Evolutionary conservation across 64 coral and sea anemone species (phyloP).

Genomic region (Pachyseris speciosa): DNA sequence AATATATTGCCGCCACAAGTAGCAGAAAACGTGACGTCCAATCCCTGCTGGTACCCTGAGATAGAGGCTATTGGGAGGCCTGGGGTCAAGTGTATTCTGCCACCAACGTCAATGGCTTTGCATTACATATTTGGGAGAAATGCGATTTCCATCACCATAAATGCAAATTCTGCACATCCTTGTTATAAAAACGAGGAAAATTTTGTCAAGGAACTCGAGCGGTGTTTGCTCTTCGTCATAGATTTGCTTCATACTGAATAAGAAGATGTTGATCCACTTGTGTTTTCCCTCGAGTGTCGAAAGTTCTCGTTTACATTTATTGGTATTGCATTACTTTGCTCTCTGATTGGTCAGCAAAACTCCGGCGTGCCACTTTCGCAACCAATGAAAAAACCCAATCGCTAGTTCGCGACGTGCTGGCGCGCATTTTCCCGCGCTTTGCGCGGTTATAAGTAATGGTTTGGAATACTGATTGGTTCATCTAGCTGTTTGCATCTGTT

Average conservation of each 20-base stretch:
- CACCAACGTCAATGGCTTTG: conserved; percentile 59
- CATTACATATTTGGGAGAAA: conserved; percentile 80
- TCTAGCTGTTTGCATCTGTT: background rate
- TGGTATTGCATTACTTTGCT: background rate
- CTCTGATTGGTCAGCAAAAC: background rate
- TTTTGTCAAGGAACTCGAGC: conserved; percentile 74
- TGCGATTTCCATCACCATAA: conserved; percentile 64
- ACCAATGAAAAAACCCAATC: too few relatives aligned
- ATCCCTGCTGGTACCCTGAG: conserved; percentile 73
- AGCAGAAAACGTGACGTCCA: conserved; percentile 73
- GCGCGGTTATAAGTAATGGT: background rate
- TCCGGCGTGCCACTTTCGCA: too few relatives aligned
- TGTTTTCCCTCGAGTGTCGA: background rate
- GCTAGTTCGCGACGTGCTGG: too few relatives aligned
- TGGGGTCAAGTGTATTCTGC: conserved; percentile 79
- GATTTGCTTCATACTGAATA: conserved; percentile 55
- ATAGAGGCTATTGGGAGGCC: conserved; percentile 82
- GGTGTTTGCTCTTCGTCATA: conserved; percentile 47
- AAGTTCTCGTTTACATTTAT: background rate
- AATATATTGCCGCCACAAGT: conserved; percentile 67
- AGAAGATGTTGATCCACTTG: background rate
- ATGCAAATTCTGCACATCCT: conserved; percentile 61
- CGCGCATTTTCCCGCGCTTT: too few relatives aligned
- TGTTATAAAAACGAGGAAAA: conserved; percentile 63
- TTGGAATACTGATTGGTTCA: background rate